Conservation (phyloP, 2,113 vertebrate species). For the Ellobius talpinus region DNA sequence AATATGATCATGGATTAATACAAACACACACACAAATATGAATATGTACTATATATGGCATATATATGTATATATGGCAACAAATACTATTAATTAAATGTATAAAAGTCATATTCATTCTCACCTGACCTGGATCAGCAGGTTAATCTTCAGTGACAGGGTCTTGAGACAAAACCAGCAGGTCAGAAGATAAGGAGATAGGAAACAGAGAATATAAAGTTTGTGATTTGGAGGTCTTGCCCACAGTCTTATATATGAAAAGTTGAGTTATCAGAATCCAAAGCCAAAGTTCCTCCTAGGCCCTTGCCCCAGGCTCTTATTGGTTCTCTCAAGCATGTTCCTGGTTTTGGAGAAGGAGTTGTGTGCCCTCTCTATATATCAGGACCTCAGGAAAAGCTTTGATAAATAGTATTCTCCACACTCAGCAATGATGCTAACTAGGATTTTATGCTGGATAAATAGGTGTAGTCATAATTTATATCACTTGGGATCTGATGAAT, state of each 20-base stretch:
- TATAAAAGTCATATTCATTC: conserved; percentile 23
- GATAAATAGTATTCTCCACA: background rate
- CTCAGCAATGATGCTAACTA: background rate
- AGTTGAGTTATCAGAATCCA: background rate
- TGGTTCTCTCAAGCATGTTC: background rate
- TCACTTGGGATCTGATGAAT: background rate
- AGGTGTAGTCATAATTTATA: background rate
- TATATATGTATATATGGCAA: background rate
- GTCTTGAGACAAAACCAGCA: background rate
- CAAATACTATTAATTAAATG: conserved; percentile 30
- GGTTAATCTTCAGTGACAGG: background rate
- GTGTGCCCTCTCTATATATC: background rate
- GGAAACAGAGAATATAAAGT: background rate
- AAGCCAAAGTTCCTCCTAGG: background rate
- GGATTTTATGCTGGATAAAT: background rate
- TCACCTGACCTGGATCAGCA: background rate
- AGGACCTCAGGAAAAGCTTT: background rate
- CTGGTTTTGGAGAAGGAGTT: background rate
- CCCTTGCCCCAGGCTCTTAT: background rate
- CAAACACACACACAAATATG: background rate
- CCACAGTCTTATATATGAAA: background rate
- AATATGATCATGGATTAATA: background rate
- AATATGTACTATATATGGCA: background rate
- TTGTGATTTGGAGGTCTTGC: background rate
- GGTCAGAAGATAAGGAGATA: background rate